Conservation (phyloP, 2,797 vertebrate genomes). For the Macropus fuliginosus region DNA sequence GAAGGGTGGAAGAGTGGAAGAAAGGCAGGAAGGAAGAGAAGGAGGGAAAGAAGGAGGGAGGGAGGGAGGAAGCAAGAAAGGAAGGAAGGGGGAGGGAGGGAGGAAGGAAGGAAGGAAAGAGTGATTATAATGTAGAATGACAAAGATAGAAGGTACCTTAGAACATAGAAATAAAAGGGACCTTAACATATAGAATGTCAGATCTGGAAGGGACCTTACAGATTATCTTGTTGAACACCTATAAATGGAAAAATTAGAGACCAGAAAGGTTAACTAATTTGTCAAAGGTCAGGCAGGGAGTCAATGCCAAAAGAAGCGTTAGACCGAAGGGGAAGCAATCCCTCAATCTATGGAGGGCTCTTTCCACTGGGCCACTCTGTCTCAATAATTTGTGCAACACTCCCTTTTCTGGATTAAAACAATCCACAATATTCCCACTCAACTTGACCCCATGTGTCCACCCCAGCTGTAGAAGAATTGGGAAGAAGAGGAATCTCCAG, state of each 20-base stretch:
- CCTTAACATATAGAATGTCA: neutral
- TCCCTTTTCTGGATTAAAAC: neutral
- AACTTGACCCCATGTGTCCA: too few relatives aligned
- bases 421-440: neutral
- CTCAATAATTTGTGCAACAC: neutral
- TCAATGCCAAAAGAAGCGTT: neutral
- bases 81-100: too few relatives aligned
- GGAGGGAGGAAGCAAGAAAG: neutral
- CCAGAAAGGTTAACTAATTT: neutral
- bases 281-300: neutral
- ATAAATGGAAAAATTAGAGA: neutral
- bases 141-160: neutral
- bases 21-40: conserved; percentile 33
- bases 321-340: neutral
- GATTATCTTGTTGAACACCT: neutral
- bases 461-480: neutral
- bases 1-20: neutral
- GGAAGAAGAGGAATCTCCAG: neutral
- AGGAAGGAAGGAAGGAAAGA: neutral
- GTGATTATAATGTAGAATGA: neutral
- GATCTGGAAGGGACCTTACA: neutral
- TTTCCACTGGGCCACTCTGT: neutral
- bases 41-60: neutral
- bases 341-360: neutral
- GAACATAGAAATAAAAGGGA: neutral